phyloP scores from a whole-genome alignment of 2,888 invertebrate genomes.

The Andrena fulva region DNA sequence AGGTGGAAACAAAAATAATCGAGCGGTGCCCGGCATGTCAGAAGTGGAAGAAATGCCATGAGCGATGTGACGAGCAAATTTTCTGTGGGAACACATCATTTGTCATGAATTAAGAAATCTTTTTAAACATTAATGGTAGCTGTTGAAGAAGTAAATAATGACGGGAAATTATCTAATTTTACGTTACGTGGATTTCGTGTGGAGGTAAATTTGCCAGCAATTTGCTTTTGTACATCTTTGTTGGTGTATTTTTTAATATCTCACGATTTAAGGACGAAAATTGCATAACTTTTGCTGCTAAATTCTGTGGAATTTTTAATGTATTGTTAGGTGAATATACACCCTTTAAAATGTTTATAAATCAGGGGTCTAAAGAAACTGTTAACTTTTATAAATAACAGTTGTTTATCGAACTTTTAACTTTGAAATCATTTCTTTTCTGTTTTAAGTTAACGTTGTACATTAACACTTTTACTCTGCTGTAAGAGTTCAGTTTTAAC shows the following conservation, averaged over 20 bases:
- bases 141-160: not conserved
- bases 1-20: not conserved
- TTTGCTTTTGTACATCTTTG: not conserved
- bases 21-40: not conserved
- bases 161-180: slow-evolving; percentile 7
- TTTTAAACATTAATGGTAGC: not conserved
- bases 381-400: too few relatives aligned
- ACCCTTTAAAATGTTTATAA: not conserved
- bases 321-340: not conserved
- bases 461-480: too few relatives aligned
- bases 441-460: too few relatives aligned
- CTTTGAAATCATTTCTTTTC: too few relatives aligned
- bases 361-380: too few relatives aligned
- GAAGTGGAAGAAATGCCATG: not conserved
- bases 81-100: not conserved
- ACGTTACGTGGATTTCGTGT: not conserved
- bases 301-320: not conserved
- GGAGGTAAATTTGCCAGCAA: not conserved
- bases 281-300: not conserved
- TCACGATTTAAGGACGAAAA: not conserved
- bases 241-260: not conserved
- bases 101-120: not conserved
- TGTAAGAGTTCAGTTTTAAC: too few relatives aligned
- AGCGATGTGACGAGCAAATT: not conserved
- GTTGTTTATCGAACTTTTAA: too few relatives aligned